phyloP scores from a whole-genome alignment of 92 coral and sea anemone species.

The Siderastrea siderea region DNA sequence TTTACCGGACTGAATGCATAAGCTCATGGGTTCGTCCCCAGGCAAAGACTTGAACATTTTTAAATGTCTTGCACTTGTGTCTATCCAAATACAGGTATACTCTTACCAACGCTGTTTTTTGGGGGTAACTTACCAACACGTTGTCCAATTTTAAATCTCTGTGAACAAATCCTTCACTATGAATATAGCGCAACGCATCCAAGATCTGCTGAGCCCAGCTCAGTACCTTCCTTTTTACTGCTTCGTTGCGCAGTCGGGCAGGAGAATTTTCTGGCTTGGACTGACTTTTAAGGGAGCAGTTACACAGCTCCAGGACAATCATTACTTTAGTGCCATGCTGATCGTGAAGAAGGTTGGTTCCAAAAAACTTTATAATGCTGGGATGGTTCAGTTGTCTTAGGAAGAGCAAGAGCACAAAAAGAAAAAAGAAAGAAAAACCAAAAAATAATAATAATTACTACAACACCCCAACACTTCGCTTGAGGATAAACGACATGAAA shows the following conservation, averaged over 20 bases:
- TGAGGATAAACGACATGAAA: neutral
- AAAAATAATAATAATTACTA: too few species aligned
- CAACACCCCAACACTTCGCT: neutral
- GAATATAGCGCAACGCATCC: constrained; percentile 21
- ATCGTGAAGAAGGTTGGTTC: constrained; percentile 5
- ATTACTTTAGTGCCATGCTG: neutral
- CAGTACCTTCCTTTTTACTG: neutral
- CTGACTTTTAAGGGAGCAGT: neutral
- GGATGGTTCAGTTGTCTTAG: constrained; percentile 10
- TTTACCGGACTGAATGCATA: too few species aligned
- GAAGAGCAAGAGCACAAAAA: neutral
- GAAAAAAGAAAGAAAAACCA: neutral
- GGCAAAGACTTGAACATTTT: neutral
- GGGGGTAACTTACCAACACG: neutral
- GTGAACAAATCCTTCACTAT: constrained; percentile 13
- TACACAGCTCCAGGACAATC: constrained; percentile 24
- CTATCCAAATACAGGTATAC: neutral
- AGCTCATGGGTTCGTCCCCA: too few species aligned
- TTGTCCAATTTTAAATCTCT: constrained; percentile 32
- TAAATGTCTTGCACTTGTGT: neutral
- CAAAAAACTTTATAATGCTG: constrained; percentile 9
- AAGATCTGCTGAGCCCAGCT: constrained; percentile 7
- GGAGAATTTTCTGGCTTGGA: constrained; percentile 5
- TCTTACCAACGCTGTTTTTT: too few species aligned
- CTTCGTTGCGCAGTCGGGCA: neutral